Evolutionary conservation across 2,888 invertebrate genomes (phyloP).

Genomic region (Chelonus formosanus): DNA sequence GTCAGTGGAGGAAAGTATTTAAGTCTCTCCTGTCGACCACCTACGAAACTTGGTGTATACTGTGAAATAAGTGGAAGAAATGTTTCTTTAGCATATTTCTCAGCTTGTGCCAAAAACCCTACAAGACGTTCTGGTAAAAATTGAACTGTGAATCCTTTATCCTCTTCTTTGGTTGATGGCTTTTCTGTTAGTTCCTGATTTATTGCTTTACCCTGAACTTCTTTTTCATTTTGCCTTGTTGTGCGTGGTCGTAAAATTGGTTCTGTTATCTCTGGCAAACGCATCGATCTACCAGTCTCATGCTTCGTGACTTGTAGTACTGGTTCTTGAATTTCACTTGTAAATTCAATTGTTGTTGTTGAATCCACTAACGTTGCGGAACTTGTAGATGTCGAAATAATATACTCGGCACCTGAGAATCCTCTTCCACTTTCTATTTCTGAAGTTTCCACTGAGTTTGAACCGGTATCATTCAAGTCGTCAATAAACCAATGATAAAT

Average conservation of each 20-base stretch:
- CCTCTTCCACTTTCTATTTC: constrained; percentile 57
- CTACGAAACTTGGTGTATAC: constrained; percentile 77
- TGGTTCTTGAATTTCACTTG: constrained; percentile 77
- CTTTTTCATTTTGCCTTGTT: constrained; percentile 56
- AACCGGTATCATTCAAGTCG: constrained; percentile 56
- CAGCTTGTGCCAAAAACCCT: constrained; percentile 82
- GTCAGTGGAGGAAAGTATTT: constrained; percentile 73
- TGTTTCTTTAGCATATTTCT: constrained; percentile 81
- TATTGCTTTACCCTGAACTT: constrained; percentile 20
- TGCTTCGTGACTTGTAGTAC: constrained; percentile 68
- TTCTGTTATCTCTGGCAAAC: constrained; percentile 71
- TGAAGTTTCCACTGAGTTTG: constrained; percentile 57
- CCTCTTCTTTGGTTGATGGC: not conserved
- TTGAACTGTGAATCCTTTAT: constrained; percentile 73
- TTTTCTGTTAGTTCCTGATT: not conserved
- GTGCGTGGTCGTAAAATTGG: constrained; percentile 70
- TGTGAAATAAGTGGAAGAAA: constrained; percentile 80
- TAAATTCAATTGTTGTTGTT: constrained; percentile 15
- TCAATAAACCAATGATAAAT: constrained; percentile 50
- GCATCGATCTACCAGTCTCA: constrained; percentile 58
- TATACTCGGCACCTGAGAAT: constrained; percentile 51
- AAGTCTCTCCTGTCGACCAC: constrained; percentile 66
- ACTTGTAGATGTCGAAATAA: constrained; percentile 34
- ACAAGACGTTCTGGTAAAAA: constrained; percentile 81
- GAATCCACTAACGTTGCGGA: constrained; percentile 9